phyloP scores from a whole-genome alignment of 1,140 invertebrate genomes.

The Ptiloglossa arizonensis region DNA sequence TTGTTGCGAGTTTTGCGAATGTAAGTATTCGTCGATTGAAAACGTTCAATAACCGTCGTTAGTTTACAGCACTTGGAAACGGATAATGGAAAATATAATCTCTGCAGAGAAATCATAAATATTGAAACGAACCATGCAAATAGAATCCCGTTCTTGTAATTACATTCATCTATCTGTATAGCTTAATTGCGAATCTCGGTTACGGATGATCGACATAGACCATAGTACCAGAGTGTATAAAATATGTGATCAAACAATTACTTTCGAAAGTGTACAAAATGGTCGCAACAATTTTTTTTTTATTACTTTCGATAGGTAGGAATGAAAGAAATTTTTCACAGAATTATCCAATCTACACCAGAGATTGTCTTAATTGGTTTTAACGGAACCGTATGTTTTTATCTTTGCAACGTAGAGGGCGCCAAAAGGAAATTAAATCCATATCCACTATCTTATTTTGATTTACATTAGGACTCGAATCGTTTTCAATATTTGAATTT shows the following conservation, averaged over 20 bases:
- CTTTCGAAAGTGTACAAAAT: not conserved
- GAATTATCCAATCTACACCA: too few relatives aligned
- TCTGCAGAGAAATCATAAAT: conserved; percentile 5
- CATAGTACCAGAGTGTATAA: not conserved
- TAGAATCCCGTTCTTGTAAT: conserved; percentile 33
- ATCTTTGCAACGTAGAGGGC: too few relatives aligned
- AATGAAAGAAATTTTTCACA: not conserved
- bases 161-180: conserved; percentile 15
- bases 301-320: not conserved
- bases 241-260: not conserved
- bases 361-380: too few relatives aligned
- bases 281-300: not conserved
- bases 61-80: not conserved
- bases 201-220: conserved; percentile 6
- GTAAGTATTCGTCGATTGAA: too few relatives aligned
- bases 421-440: too few relatives aligned
- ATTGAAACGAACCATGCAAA: conserved; percentile 19
- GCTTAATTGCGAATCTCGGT: conserved; percentile 29
- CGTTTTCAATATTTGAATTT: too few relatives aligned
- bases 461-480: too few relatives aligned
- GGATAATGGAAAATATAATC: conserved; percentile 17
- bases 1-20: too few relatives aligned
- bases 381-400: too few relatives aligned
- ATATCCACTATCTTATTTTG: too few relatives aligned
- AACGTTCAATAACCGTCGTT: not conserved